Percentiles rank a stretch among this genome's conserved stretches.
Evolutionary conservation across 2,888 invertebrate species (phyloP).

Genomic region (Euproctis similis): DNA sequence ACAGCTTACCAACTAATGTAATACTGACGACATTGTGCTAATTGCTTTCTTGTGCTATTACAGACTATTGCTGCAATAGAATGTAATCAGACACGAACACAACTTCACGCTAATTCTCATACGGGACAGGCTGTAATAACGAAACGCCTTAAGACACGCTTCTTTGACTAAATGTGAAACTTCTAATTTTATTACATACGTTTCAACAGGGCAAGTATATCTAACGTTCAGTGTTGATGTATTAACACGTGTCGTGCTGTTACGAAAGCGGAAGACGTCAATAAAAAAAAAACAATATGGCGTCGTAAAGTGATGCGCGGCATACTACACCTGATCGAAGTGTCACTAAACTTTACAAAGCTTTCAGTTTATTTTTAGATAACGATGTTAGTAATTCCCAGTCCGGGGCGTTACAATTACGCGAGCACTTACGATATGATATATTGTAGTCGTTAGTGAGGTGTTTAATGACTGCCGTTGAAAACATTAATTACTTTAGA

Average conservation of each 20-base stretch:
- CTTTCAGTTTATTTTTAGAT: slow-evolving; percentile 22
- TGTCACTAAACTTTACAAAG: slow-evolving; percentile 28
- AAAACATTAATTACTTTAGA: too few species aligned
- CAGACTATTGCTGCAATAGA: too few species aligned
- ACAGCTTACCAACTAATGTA: slow-evolving; percentile 23
- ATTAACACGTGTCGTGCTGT: slow-evolving; percentile 33
- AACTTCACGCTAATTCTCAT: too few species aligned
- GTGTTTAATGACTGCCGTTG: too few species aligned
- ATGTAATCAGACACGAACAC: too few species aligned
- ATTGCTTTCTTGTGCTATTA: neutral
- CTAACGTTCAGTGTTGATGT: slow-evolving; percentile 30
- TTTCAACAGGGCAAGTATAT: too few species aligned
- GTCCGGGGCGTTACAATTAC: neutral
- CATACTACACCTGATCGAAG: slow-evolving; percentile 36
- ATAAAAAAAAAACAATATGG: slow-evolving; percentile 44
- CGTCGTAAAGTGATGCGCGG: slow-evolving; percentile 33
- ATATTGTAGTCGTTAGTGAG: too few species aligned
- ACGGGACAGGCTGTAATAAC: too few species aligned
- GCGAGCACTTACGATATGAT: too few species aligned
- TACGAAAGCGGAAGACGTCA: slow-evolving; percentile 49
- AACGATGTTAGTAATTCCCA: slow-evolving; percentile 6
- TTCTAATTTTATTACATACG: too few species aligned
- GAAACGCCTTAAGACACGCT: too few species aligned
- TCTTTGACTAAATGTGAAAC: too few species aligned
- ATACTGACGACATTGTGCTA: neutral